Conservation (phyloP, 2,888 invertebrate species). For the Helobdella robusta region DNA sequence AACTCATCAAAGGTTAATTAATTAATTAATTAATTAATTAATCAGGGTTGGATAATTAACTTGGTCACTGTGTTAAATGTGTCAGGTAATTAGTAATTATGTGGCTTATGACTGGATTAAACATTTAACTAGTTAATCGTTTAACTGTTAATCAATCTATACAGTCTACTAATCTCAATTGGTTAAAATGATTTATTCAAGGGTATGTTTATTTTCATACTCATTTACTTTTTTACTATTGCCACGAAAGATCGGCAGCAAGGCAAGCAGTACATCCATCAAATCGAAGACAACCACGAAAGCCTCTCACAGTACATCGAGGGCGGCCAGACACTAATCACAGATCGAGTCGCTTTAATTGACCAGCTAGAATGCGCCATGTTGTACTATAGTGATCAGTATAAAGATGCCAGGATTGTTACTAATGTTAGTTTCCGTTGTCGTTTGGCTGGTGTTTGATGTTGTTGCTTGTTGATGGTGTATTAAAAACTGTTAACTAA, state of each 20-base stretch:
- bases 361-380: conserved; percentile 65
- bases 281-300: conserved; percentile 69
- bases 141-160: too few species aligned
- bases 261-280: conserved; percentile 76
- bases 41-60: too few species aligned
- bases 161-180: too few species aligned
- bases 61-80: too few species aligned
- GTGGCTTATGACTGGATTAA: too few species aligned
- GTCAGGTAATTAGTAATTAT: too few species aligned
- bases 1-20: conserved; percentile 62
- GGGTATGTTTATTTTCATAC: too few species aligned
- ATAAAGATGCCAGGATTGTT: conserved; percentile 87
- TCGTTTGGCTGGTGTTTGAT: not conserved
- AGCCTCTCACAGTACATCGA: conserved; percentile 71
- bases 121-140: too few species aligned
- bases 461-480: not conserved
- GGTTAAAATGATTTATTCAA: too few species aligned
- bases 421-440: conserved; percentile 62
- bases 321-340: conserved; percentile 68
- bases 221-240: too few species aligned
- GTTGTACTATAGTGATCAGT: conserved; percentile 76
- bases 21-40: conserved; percentile 1
- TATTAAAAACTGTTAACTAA: not conserved
- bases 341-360: conserved; percentile 67
- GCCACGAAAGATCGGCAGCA: conserved; percentile 63